These are phyloP conservation scores for Sciaenops ocellatus DNA, from an alignment of 2,797 vertebrate genomes.

Conservation along the genomic window DNA sequence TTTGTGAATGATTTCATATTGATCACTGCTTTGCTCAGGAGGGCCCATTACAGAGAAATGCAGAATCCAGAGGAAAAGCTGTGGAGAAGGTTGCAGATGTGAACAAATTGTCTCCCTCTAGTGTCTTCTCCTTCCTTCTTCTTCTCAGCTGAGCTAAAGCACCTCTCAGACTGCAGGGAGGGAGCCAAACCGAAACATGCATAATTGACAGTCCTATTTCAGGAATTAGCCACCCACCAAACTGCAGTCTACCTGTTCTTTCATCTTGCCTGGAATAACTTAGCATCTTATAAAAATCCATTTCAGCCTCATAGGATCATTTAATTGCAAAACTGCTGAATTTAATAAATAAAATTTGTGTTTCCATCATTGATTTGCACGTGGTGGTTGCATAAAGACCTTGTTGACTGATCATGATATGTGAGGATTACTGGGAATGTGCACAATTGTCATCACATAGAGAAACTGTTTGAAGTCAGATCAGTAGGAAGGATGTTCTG, in stretches of 20 bases:
- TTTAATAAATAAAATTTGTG: constrained; percentile 50
- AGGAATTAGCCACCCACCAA: constrained; percentile 79
- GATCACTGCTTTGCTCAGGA: constrained; percentile 71
- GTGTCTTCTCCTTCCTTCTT: constrained; percentile 67
- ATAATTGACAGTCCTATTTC: constrained; percentile 83
- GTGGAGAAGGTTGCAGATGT: constrained; percentile 88
- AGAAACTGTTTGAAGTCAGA: constrained; percentile 72
- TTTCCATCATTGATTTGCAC: constrained; percentile 49
- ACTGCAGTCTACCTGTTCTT: constrained; percentile 67
- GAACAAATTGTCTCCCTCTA: constrained; percentile 85
- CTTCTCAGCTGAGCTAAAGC: constrained; percentile 55
- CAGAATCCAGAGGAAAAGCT: constrained; percentile 89
- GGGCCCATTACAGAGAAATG: constrained; percentile 90
- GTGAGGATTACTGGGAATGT: constrained; percentile 55
- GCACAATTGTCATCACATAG: constrained; percentile 58
- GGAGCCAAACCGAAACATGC: constrained; percentile 74
- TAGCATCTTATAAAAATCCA: constrained; percentile 38
- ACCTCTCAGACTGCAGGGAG: constrained; percentile 66
- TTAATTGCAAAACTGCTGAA: constrained; percentile 37
- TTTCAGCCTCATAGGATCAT: constrained; percentile 40
- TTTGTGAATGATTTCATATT: constrained; percentile 68
- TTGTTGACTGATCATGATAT: constrained; percentile 61
- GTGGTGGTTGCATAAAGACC: constrained; percentile 43
- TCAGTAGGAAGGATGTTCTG: constrained; percentile 72
- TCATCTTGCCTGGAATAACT: constrained; percentile 64